phyloP scores from a whole-genome alignment of 1,140 invertebrate genomes.

The Drosophila pseudoobscura region DNA sequence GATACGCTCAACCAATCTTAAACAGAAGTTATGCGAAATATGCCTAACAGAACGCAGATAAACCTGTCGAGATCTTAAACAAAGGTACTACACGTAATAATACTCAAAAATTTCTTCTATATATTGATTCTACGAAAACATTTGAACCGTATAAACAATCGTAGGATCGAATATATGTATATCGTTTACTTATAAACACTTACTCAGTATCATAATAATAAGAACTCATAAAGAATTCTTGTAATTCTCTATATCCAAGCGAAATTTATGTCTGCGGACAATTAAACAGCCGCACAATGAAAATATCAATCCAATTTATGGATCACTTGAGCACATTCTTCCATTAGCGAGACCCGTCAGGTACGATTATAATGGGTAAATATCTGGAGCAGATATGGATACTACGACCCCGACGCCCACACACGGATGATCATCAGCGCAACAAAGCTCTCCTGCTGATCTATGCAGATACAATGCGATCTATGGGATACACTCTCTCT shows the following conservation, averaged over 20 bases:
- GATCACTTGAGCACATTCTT: conserved; percentile 44
- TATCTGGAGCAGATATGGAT: background rate
- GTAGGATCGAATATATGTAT: background rate
- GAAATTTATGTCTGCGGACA: conserved; percentile 23
- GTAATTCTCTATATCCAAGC: conserved; percentile 29
- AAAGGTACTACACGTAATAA: too few species aligned
- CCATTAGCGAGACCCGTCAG: conserved; percentile 41
- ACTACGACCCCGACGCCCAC: conserved; percentile 16
- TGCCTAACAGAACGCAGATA: background rate
- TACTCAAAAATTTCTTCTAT: too few species aligned
- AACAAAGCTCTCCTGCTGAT: background rate
- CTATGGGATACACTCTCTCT: conserved; percentile 4
- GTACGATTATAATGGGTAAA: conserved; percentile 11
- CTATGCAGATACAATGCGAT: conserved; percentile 24
- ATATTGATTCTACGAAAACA: too few species aligned
- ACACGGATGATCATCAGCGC: background rate
- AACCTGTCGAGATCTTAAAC: background rate
- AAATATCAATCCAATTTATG: conserved; percentile 34
- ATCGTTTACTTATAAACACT: conserved; percentile 55
- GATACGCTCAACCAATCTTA: conserved; percentile 5
- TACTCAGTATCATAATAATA: conserved; percentile 74
- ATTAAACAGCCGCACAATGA: conserved; percentile 34
- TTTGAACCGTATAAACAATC: conserved; percentile 1
- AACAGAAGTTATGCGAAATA: conserved; percentile 4
- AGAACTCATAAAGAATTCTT: conserved; percentile 73